Evolutionary conservation across 2,797 vertebrate genomes (phyloP).

Genomic region (Valencia hispanica): DNA sequence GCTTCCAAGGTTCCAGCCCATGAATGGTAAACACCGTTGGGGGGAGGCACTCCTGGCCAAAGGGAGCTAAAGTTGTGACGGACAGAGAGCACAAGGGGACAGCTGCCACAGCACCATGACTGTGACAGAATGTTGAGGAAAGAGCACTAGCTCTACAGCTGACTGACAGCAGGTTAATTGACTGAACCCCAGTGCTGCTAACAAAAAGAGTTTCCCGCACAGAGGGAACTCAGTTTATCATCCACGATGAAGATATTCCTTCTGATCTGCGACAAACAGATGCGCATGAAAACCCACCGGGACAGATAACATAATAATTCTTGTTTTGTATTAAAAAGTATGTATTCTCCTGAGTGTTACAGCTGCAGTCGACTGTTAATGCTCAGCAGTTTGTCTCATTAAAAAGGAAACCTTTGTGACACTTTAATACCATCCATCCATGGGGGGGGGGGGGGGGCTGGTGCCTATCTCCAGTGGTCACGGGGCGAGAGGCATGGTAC

Average conservation of each 20-base stretch:
- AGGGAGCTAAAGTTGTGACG: neutral
- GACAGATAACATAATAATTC: constrained; percentile 10
- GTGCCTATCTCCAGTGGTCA: too few species aligned
- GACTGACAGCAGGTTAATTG: constrained; percentile 67
- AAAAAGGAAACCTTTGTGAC: neutral
- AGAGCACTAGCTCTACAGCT: constrained; percentile 39
- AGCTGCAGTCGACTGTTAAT: neutral
- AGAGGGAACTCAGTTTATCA: constrained; percentile 24
- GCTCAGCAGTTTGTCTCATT: constrained; percentile 13
- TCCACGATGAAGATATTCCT: constrained; percentile 42
- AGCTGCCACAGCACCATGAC: constrained; percentile 6
- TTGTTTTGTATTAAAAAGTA: constrained; percentile 3
- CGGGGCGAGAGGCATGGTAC: too few species aligned
- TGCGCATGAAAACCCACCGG: constrained; percentile 5
- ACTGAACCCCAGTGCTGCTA: constrained; percentile 40
- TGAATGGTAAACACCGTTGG: constrained; percentile 69
- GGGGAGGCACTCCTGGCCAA: constrained; percentile 15
- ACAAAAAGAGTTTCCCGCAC: neutral
- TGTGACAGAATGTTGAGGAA: constrained; percentile 13
- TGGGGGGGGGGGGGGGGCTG: too few species aligned
- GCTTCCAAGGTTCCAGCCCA: constrained; percentile 54
- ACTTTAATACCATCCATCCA: too few species aligned
- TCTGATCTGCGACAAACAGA: constrained; percentile 27
- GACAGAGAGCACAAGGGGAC: constrained; percentile 14
- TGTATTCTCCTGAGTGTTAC: constrained; percentile 7